Percentiles rank a stretch among this genome's conserved stretches.
These are phyloP conservation scores for Augiades crinisus DNA, from an alignment of 2,888 invertebrate species.

Conservation along the genomic window DNA sequence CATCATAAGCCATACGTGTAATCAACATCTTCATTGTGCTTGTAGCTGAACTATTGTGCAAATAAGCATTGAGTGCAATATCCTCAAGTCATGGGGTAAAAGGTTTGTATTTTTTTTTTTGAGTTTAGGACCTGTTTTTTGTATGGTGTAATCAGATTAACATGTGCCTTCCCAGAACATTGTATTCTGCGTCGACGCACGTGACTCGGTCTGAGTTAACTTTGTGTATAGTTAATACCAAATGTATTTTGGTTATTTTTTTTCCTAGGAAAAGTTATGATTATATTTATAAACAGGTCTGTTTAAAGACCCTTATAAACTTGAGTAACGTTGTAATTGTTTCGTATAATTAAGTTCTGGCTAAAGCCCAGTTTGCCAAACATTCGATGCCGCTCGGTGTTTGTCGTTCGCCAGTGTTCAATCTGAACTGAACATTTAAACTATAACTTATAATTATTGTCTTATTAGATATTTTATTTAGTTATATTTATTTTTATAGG, in stretches of 20 bases:
- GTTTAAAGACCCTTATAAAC: slow-evolving; percentile 59
- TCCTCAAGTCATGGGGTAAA: neutral
- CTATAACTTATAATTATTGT: neutral
- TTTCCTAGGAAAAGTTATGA: slow-evolving; percentile 60
- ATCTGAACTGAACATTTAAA: slow-evolving; percentile 3
- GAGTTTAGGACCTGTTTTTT: slow-evolving; percentile 4
- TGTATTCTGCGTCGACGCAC: slow-evolving; percentile 9
- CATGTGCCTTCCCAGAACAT: slow-evolving; percentile 23
- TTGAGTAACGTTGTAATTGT: slow-evolving; percentile 21
- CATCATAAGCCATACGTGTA: too few relatives aligned
- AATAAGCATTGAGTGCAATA: slow-evolving; percentile 15
- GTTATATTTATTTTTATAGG: slow-evolving; percentile 1
- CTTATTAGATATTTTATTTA: slow-evolving; percentile 5
- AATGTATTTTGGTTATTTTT: slow-evolving; percentile 56
- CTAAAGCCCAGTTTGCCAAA: slow-evolving; percentile 4
- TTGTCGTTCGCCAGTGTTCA: neutral
- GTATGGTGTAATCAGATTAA: slow-evolving; percentile 17
- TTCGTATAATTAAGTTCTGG: slow-evolving; percentile 19
- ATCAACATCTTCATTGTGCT: too few relatives aligned
- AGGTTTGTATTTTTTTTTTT: slow-evolving; percentile 7
- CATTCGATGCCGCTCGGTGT: neutral
- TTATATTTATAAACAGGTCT: slow-evolving; percentile 52
- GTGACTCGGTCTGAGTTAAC: slow-evolving; percentile 34
- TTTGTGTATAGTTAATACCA: slow-evolving; percentile 50
- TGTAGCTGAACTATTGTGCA: neutral